Percentiles rank a stretch among this genome's conserved stretches.
Evolutionary conservation across 1,140 invertebrate genomes (phyloP).

Genomic region (Aphelenchoides avenae): DNA sequence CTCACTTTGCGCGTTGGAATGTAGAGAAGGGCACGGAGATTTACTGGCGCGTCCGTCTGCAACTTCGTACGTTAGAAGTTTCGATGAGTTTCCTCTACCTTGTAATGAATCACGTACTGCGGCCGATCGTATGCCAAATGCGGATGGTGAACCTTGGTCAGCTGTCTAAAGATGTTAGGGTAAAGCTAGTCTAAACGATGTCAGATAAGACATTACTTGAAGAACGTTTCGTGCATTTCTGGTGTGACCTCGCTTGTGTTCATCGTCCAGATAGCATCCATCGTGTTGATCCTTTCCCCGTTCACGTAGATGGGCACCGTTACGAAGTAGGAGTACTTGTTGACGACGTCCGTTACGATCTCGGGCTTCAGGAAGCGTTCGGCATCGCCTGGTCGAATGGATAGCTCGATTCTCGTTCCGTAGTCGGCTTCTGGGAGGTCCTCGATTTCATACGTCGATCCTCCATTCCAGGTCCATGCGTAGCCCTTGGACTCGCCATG

Average conservation of each 20-base stretch:
- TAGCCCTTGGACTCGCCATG: slow-evolving; percentile 67
- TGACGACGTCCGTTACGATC: slow-evolving; percentile 76
- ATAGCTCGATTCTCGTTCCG: slow-evolving; percentile 87
- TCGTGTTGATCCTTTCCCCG: slow-evolving; percentile 76
- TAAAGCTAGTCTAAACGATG: not conserved
- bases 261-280: slow-evolving; percentile 85
- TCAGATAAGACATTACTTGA: no score
- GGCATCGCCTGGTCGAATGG: slow-evolving; percentile 76
- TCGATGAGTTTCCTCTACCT: slow-evolving; percentile 43
- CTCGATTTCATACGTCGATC: slow-evolving; percentile 81
- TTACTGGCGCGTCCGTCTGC: slow-evolving; percentile 78
- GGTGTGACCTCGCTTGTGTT: slow-evolving; percentile 79
- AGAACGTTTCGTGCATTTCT: slow-evolving; percentile 83
- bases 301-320: slow-evolving; percentile 85
- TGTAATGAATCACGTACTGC: slow-evolving; percentile 62
- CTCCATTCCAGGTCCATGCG: slow-evolving; percentile 82
- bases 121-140: slow-evolving; percentile 43
- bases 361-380: slow-evolving; percentile 81
- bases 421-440: slow-evolving; percentile 75
- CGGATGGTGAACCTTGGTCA: slow-evolving; percentile 44
- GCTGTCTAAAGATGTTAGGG: slow-evolving; percentile 29
- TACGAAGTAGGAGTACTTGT: slow-evolving; percentile 92
- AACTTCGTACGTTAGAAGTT: no score
- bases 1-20: slow-evolving; percentile 77
- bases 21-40: slow-evolving; percentile 83